phyloP scores from a whole-genome alignment of 2,888 invertebrate genomes.

The Drosophila macrospina region DNA sequence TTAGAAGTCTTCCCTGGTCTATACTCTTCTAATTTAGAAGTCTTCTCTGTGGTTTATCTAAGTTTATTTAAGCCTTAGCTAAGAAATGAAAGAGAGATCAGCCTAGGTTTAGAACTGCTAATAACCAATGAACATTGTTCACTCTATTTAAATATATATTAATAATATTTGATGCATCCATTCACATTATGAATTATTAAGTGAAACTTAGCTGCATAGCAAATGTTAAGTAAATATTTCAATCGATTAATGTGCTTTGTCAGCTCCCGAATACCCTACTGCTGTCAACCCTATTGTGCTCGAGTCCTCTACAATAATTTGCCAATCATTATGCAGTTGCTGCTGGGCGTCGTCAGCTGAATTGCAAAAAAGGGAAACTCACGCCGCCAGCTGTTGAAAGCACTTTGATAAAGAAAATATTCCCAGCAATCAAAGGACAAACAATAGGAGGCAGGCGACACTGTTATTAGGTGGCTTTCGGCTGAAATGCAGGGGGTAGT shows the following conservation, averaged over 20 bases:
- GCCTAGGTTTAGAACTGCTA: too few species aligned
- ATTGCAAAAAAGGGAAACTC: constrained; percentile 23
- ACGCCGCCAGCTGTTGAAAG: constrained; percentile 32
- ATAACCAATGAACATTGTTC: too few species aligned
- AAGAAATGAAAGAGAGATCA: too few species aligned
- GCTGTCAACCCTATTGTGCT: constrained; percentile 1
- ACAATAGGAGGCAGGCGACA: constrained; percentile 28
- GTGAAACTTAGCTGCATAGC: too few species aligned
- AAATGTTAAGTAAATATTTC: not conserved
- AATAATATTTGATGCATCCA: too few species aligned
- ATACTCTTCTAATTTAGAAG: too few species aligned
- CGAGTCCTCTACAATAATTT: constrained; percentile 31
- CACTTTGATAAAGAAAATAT: constrained; percentile 70
- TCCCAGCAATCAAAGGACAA: constrained; percentile 59
- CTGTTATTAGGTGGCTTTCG: not conserved
- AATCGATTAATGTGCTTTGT: not conserved
- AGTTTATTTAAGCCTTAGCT: too few species aligned
- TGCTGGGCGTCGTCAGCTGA: constrained; percentile 11
- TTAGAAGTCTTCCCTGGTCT: too few species aligned
- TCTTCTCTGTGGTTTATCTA: too few species aligned
- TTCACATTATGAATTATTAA: too few species aligned
- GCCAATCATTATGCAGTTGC: constrained; percentile 46
- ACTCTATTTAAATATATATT: too few species aligned
- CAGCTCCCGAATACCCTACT: not conserved
- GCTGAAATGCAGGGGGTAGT: too few species aligned